A percentile compares a stretch with the other conserved stretches of the same genome.
Conservation (phyloP, 1,140 invertebrate species). For the Homarus americanus region DNA sequence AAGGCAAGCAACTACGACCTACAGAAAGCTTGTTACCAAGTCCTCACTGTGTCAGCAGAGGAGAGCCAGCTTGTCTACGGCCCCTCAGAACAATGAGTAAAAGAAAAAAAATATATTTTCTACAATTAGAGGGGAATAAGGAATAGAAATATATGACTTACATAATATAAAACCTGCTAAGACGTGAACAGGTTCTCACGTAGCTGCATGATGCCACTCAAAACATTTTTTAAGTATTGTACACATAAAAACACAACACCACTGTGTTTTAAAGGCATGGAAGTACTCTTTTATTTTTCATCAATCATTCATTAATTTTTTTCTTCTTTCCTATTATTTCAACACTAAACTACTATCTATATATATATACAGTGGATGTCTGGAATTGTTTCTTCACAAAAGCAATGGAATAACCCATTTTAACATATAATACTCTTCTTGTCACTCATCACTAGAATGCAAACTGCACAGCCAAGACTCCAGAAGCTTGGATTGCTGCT, state of each 20-base stretch:
- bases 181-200: constrained; percentile 1
- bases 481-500: constrained; percentile 23
- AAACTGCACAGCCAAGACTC: constrained; percentile 26
- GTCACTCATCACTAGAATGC: constrained; percentile 3
- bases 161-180: constrained; percentile 7
- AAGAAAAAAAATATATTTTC: constrained; percentile 57
- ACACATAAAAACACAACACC: constrained; percentile 41
- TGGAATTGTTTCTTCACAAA: constrained; percentile 30
- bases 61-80: neutral
- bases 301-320: constrained; percentile 18
- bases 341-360: constrained; percentile 46
- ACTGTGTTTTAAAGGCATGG: constrained; percentile 44
- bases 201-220: constrained; percentile 39
- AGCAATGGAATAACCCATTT: constrained; percentile 4
- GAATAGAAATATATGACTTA: constrained; percentile 18
- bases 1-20: constrained; percentile 50
- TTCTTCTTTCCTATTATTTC: constrained; percentile 23
- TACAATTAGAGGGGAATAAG: constrained; percentile 11
- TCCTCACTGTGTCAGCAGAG: neutral
- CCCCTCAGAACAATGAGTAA: constrained; percentile 28
- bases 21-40: constrained; percentile 28
- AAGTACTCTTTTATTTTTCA: constrained; percentile 24
- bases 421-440: constrained; percentile 1
- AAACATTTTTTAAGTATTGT: constrained; percentile 28
- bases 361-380: constrained; percentile 28